These are phyloP conservation scores for Lepidochrysops patricia DNA, from an alignment of 2,888 invertebrate species.

Conservation along the genomic window DNA sequence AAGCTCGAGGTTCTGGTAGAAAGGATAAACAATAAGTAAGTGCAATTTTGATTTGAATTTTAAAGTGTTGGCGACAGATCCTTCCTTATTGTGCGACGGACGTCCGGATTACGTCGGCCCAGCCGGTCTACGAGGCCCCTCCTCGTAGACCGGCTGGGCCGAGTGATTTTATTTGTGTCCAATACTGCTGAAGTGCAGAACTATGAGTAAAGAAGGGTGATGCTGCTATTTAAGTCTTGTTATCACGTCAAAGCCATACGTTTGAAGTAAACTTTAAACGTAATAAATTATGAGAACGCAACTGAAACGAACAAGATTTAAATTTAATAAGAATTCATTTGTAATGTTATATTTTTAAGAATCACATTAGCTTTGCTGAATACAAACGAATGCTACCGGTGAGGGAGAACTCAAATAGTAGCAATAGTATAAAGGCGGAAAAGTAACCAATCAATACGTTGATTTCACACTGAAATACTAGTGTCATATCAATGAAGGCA, in stretches of 20 bases:
- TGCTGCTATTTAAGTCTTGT: no score
- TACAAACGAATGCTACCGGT: no score
- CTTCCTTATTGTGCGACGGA: slow-evolving; percentile 20
- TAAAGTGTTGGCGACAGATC: slow-evolving; percentile 13
- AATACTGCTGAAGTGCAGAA: background rate
- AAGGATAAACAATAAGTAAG: background rate
- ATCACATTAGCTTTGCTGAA: no score
- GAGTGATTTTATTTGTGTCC: background rate
- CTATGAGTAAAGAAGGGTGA: no score
- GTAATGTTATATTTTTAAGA: no score
- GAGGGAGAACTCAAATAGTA: no score
- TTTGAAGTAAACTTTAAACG: no score
- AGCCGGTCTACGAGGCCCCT: background rate
- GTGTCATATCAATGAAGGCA: slow-evolving; percentile 3
- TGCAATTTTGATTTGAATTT: slow-evolving; percentile 10
- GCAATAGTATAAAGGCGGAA: background rate
- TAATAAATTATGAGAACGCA: no score
- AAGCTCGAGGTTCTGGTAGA: background rate
- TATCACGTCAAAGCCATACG: no score
- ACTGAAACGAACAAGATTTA: no score
- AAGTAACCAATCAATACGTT: slow-evolving; percentile 13
- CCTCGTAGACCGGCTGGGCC: no score
- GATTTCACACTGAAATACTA: background rate
- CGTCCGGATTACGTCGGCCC: slow-evolving; percentile 18
- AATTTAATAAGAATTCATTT: no score